Base-by-base conservation (phyloP, 2,888 invertebrate genomes). In the Anaspis maculata region DNA sequence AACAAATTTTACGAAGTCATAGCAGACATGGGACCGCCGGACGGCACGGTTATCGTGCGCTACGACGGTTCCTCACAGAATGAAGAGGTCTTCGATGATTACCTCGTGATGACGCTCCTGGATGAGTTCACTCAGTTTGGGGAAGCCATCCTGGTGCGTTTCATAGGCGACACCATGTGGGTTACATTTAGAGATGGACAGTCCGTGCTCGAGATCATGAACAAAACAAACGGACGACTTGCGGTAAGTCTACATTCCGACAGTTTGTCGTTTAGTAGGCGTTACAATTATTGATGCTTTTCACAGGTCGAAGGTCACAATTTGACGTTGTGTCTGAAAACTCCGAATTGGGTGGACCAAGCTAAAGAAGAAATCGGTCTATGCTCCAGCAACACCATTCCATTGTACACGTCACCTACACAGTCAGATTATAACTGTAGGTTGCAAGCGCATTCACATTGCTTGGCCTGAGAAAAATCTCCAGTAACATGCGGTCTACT, bases 151-250 rank as follows among this genome's bases (percentile, higher is more conserved):
- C 72, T 95, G 26, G 88, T 94, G 3, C 77, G 94, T 42, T 94
- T 94, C 65, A 84, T 92, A 10, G 88, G 83, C 13, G 85, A 80
- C 38, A 83, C 86, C 10, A 80, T 96, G 70, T 89, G 90, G 81
- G 79, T 96, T 14, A 91, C 94, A 5, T 94, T 95, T 61, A 76
- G 87, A 48, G 87, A 89, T 55, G 92, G 95, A 0, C 83, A 86
- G 56, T 81, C 83, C 46, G 95, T 95, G 3, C 63, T 97, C 13
- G 78, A 80, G 37, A 87, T 87, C 2, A 40, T 57, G 43, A 52
- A 50, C 36, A 57, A 57, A 37, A 59, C 56, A 2, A 46, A 49
- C 22, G 58, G 57, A 12, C 32, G 39, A 21, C 27, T 30, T 38
- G 28, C 23, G 16, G 41, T 37, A 32, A 28, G 21, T 5, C 13